Base-by-base conservation (phyloP, 2,888 invertebrate genomes). In the Chymomyza procnemis region DNA sequence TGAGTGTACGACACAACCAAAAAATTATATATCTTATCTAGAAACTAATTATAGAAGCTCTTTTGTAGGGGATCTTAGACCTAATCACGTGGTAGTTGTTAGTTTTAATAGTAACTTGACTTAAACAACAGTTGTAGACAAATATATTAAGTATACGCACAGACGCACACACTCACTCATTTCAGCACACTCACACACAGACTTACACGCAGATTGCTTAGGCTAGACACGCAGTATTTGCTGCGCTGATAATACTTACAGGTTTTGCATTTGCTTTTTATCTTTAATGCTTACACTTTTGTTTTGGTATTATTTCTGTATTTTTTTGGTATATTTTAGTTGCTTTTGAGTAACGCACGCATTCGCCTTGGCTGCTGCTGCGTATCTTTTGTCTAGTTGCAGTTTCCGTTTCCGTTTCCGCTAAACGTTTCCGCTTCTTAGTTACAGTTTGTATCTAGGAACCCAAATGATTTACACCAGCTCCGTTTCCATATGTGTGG, bases 401-500 rank as follows among this genome's bases (percentile, higher is more conserved):
- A n/a, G n/a, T n/a, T n/a, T n/a, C n/a, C n/a, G 21, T 55, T 54
- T 54, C 18, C 18, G n/a, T 54, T 54, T 54, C 18, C 12, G 26
- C n/a, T n/a, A n/a, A n/a, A n/a, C n/a, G n/a, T n/a, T 55, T 55
- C 52, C 55, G 26, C 21, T 34, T 18, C 21, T 9, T 12, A 41
- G 12, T 41, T 41, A 3, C 34, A 41, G 4, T 9, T 34, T 34
- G 34, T 34, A 8, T 46, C 58, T 47, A 80, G 79, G 78, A 82
- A 82, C 83, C 79, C 81, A 76, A 60, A 68, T 67, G 21, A 52
- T 66, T 81, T 84, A 89, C 72, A 89, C 80, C 76, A 89, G 77
- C 75, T 89, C 89, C 73, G 89, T 89, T 79, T 89, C 89, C 88
- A 88, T 88, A 78, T 89, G 87, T 34, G 77, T 78, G 74, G 86